Evolutionary conservation across 2,888 invertebrate species (phyloP), one percentile per base, ranked within the genome.

Genomic region (Congeria kusceri): DNA sequence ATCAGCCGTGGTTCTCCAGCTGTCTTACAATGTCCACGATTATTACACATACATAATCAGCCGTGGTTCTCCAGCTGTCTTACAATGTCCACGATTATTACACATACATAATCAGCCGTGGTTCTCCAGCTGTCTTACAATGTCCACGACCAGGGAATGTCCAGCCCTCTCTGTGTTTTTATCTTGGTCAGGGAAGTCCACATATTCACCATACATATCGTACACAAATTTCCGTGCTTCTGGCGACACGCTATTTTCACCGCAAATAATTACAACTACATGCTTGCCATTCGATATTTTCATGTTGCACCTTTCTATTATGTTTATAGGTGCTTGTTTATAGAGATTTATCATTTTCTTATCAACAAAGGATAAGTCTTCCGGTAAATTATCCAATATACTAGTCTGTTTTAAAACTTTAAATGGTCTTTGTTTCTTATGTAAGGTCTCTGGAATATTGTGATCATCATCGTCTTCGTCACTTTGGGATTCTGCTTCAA

Each of bases 241-340:
- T 25, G 94, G 92, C 94, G 97, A 97, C n/a, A 98, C 94, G 0
- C 98, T 97, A 9, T 97, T 97, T 94, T 98, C 98, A 11, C 98
- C 98, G 18, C 98, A 97, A 85, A 98, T 94, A 46, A 98, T 95
- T 4, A 98, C 92, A 39, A 96, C 95, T 32, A 95, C 92, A 90
- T 81, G 68, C 1, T 66, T 57, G 3, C 64, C 39, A 1, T 69
- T 62, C 25, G 68, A 87, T n/a, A 86, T 76, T 4, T 86, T 62
- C 18, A 85, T 77, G 29, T 86, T 79, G 56, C 87, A 86, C 23
- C 77, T 74, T 29, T 77, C 68, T 15, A 83, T 81, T 0, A 53
- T 53, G 53, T 86, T 59, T 13, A 89, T 62, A 29, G 87, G 88
- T 47, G 84, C 79, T 28, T 77, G 59, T 49, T 63, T 70, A 56